phyloP scores from a whole-genome alignment of 2,797 vertebrate species.

The Nothura maculosa region DNA sequence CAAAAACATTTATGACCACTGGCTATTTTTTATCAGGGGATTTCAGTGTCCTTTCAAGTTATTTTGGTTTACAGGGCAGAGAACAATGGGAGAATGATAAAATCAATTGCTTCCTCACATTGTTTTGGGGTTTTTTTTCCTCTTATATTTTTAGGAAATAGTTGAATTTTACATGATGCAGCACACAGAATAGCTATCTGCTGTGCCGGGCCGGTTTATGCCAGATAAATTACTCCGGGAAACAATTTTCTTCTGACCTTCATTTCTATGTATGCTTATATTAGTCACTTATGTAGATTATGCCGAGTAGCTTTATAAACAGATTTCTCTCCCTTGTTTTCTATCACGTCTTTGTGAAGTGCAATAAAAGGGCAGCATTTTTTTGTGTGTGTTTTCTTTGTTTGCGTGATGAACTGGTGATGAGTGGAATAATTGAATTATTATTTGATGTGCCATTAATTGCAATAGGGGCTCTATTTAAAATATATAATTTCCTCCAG shows the following conservation, averaged over 20 bases:
- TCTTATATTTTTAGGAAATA: slow-evolving; percentile 49
- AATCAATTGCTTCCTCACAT: slow-evolving; percentile 72
- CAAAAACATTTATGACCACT: background rate
- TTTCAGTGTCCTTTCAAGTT: slow-evolving; percentile 54
- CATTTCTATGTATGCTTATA: slow-evolving; percentile 41
- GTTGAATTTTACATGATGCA: slow-evolving; percentile 35
- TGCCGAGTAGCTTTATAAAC: background rate
- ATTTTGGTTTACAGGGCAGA: slow-evolving; percentile 50
- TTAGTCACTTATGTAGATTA: slow-evolving; percentile 37
- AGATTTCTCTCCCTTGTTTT: slow-evolving; percentile 19
- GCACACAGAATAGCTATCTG: slow-evolving; percentile 43
- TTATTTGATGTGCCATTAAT: background rate
- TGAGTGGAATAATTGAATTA: background rate
- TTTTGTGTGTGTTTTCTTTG: background rate
- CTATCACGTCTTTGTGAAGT: slow-evolving; percentile 27
- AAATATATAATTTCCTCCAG: background rate
- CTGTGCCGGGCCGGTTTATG: slow-evolving; percentile 20
- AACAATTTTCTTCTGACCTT: slow-evolving; percentile 61
- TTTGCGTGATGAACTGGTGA: slow-evolving; percentile 5
- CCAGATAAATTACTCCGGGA: slow-evolving; percentile 51
- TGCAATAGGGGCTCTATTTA: background rate
- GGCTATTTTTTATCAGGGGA: slow-evolving; percentile 28
- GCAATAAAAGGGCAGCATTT: background rate
- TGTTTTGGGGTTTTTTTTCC: no score
- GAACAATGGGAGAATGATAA: slow-evolving; percentile 62